phyloP scores from a whole-genome alignment of 2,797 vertebrate genomes.

The Anguilla obscura region DNA sequence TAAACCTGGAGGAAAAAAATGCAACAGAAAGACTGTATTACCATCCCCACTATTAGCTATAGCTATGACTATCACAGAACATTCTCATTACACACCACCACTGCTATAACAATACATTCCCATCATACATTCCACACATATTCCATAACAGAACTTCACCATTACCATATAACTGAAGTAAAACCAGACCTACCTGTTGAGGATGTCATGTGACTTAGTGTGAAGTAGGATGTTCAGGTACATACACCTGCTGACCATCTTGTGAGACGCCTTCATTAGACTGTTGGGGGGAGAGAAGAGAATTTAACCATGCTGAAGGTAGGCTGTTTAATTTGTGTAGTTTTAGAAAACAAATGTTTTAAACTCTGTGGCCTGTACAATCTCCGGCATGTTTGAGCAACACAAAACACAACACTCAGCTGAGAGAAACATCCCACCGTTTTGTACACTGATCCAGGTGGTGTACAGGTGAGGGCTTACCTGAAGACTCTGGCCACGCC shows the following conservation, averaged over 20 bases:
- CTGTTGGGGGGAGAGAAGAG: slow-evolving; percentile 59
- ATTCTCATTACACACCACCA: neutral
- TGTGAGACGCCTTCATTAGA: slow-evolving; percentile 92
- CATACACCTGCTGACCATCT: slow-evolving; percentile 95
- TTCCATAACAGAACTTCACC: no score
- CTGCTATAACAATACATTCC: neutral
- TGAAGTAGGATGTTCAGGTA: slow-evolving; percentile 94
- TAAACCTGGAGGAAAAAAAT: slow-evolving; percentile 73
- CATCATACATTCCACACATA: neutral
- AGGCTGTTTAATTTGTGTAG: neutral
- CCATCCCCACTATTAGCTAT: neutral
- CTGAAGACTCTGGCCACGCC: slow-evolving; percentile 92
- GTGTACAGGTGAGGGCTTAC: slow-evolving; percentile 61
- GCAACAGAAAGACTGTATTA: no score
- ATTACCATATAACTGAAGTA: neutral
- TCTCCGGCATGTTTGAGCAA: neutral
- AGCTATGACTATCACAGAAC: neutral
- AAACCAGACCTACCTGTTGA: slow-evolving; percentile 76
- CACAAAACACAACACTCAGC: neutral
- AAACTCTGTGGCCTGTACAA: neutral
- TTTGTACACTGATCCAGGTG: neutral
- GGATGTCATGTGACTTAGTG: slow-evolving; percentile 84
- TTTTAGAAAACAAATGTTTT: neutral
- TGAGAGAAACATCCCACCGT: neutral
- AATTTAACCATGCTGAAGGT: neutral